These are phyloP conservation scores for Kryptopterus vitreolus DNA, from an alignment of 2,797 vertebrate genomes.

Conservation along the genomic window DNA sequence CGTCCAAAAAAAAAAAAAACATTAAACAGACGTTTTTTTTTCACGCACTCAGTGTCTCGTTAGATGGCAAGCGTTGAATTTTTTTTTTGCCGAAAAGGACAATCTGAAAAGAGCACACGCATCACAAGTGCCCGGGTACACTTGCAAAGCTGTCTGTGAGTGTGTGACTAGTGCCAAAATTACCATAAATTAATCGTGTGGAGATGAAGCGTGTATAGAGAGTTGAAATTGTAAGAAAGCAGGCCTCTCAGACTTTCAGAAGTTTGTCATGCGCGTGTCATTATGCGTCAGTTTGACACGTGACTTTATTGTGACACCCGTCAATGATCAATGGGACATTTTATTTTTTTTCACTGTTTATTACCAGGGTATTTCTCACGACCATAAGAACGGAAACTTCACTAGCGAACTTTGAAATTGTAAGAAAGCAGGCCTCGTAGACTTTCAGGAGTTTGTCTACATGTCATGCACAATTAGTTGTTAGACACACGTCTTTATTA, in stretches of 20 bases:
- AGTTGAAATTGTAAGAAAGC: neutral
- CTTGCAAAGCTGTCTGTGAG: neutral
- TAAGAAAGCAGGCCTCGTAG: too few relatives aligned
- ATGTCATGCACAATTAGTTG: too few relatives aligned
- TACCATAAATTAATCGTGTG: neutral
- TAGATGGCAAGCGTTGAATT: neutral
- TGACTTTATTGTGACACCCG: neutral
- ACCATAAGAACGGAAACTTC: too few relatives aligned
- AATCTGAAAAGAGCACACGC: conserved; percentile 16
- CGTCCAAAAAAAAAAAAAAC: neutral
- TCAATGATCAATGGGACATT: neutral
- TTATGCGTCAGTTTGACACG: neutral
- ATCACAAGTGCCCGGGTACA: neutral
- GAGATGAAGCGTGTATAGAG: neutral
- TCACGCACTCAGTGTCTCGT: neutral
- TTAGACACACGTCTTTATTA: too few relatives aligned
- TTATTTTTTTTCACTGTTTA: neutral
- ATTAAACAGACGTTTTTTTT: neutral
- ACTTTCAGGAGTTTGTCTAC: too few relatives aligned
- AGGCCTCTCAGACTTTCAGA: neutral
- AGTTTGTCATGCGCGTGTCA: conserved; percentile 19
- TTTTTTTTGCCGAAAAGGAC: too few relatives aligned
- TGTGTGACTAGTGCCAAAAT: neutral
- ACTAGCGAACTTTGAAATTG: too few relatives aligned
- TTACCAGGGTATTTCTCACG: too few relatives aligned